Conservation (phyloP, 2,113 vertebrate species). For the cat (Felis catus) region F.catus_Fca126_mat1.0 CM031423.1:88991001-88991500, state of each 20-base stretch:
- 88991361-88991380: background rate
- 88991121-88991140: background rate
- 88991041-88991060: rapidly evolving
- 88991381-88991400: background rate
- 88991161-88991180: background rate
- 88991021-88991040: background rate
- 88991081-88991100: background rate
- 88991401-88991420: background rate
- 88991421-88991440: background rate
- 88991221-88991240: background rate
- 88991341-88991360: background rate
- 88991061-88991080: background rate
- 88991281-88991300: background rate
- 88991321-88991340: background rate
- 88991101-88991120: too few species aligned
- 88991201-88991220: background rate
- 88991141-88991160: background rate
- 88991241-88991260: background rate
- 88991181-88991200: background rate
- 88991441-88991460: background rate
- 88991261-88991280: background rate
- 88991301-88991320: background rate
- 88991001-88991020: background rate
- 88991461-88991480: background rate
- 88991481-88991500: background rate